Percentiles rank a stretch among this genome's conserved stretches.
Conservation (phyloP, 2,888 invertebrate genomes). For the Hirtodrosophila trivittata region DNA sequence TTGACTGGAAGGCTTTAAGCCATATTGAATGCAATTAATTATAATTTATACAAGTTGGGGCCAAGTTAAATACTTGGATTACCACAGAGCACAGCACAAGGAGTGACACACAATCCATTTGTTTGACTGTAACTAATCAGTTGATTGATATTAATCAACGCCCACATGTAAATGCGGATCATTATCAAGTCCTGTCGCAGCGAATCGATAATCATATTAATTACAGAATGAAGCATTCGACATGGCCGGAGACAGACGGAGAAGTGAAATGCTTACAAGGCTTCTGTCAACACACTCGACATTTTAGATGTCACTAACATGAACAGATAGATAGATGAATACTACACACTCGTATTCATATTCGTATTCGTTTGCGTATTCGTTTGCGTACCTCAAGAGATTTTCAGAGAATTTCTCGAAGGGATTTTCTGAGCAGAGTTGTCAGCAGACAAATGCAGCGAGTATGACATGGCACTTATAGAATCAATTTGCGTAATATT, state of each 20-base stretch:
- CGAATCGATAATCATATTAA: conserved; percentile 68
- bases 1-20: background rate
- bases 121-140: conserved; percentile 53
- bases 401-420: conserved; percentile 13
- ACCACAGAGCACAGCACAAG: background rate
- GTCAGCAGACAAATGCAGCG: conserved; percentile 45
- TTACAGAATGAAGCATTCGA: conserved; percentile 38
- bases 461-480: conserved; percentile 52
- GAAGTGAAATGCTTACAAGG: conserved; percentile 19
- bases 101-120: conserved; percentile 5
- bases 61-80: no score
- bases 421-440: conserved; percentile 34
- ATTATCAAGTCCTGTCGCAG: conserved; percentile 27
- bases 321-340: conserved; percentile 4
- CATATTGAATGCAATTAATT: background rate
- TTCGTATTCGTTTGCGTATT: background rate
- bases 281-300: conserved; percentile 53
- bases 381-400: background rate
- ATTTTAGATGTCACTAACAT: conserved; percentile 30
- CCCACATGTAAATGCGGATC: conserved; percentile 34
- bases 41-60: background rate
- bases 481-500: conserved; percentile 67
- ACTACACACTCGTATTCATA: conserved; percentile 1
- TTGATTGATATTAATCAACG: conserved; percentile 66
- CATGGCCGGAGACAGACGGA: conserved; percentile 28